A percentile compares a stretch with the other conserved stretches of the same genome.
Evolutionary conservation across 2,888 invertebrate genomes (phyloP).

Genomic region (Ellobium chinense): DNA sequence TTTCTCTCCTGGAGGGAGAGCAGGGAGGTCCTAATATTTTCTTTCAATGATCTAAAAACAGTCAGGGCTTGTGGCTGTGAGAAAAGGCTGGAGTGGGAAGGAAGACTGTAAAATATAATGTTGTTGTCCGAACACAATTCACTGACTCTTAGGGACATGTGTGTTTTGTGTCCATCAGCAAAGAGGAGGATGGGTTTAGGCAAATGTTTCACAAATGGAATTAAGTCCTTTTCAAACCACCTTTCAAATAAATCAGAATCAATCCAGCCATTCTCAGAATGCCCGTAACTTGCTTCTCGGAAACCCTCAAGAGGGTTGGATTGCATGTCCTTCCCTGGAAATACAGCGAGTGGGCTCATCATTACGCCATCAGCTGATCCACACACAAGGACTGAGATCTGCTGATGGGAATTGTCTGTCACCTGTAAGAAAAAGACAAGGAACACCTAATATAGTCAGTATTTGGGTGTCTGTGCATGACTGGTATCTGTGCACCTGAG

Average conservation of each 20-base stretch:
- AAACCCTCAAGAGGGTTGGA: background rate
- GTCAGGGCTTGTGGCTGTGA: background rate
- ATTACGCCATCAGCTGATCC: background rate
- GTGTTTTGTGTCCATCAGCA: slow-evolving; percentile 1
- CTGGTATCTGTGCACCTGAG: no score
- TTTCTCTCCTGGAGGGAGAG: background rate
- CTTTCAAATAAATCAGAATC: background rate
- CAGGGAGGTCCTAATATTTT: background rate
- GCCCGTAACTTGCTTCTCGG: background rate
- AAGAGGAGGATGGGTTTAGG: background rate
- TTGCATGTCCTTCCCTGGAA: background rate
- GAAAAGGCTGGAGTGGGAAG: background rate
- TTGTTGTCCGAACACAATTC: background rate
- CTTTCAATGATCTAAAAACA: background rate
- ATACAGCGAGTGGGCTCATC: background rate
- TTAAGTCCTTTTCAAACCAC: background rate
- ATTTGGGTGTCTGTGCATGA: no score
- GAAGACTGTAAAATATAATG: background rate
- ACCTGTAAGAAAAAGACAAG: background rate
- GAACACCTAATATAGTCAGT: no score
- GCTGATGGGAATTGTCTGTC: background rate
- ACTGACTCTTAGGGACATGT: background rate
- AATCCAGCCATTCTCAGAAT: background rate
- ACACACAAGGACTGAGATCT: background rate
- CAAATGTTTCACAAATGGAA: background rate